Base-by-base conservation (phyloP, 2,113 vertebrate genomes). In the Poecilia latipinna region DNA sequence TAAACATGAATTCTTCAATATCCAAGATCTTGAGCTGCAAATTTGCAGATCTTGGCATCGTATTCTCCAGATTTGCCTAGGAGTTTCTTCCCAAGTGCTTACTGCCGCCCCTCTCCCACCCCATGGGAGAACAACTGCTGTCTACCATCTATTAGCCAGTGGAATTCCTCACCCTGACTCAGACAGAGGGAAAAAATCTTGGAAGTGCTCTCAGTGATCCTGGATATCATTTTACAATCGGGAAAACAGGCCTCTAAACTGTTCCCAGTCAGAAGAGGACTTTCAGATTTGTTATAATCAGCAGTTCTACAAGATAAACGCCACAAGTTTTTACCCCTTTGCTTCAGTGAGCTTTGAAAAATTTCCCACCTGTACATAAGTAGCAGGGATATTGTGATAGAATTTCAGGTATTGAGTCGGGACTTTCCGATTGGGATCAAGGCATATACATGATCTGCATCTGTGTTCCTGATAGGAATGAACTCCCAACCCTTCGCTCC, bases 41-140 rank as follows among this genome's bases (percentile, higher is more conserved):
- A 88, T 84, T 87, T 80, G 67, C 80, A 87, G 75, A 89, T 88
- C 74, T 42, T 66, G 74, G 73, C 85, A 71, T 87, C 60, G 66
- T 76, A 69, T 73, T 72, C 65, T 73, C 75, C 83, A 33, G 28
- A 78, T 88, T 78, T 61, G 68, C 63, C 67, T 42, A 57, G 67
- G 76, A 3, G 24, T 79, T 78, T 81, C 72, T 86, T 80, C 85
- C 89, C 75, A 85, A 84, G 88, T 88, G 79, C 85, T 81, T 68
- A 32, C 57, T 69, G 26, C 28, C 32, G 26, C 44, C 32, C 61
- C 31, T 54, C 57, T 44, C 13, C 31, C 12, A n/a, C 78, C 83
- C 86, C 88, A 39, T 83, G 79, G 85, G 90, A 89, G 90, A 93
- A 92, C 92, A 94, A 94, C 91, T 94, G 92, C 80, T 74, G 80